Base-by-base conservation (phyloP, 2,888 invertebrate species). In the Acanthosoma haemorrhoidale region DNA sequence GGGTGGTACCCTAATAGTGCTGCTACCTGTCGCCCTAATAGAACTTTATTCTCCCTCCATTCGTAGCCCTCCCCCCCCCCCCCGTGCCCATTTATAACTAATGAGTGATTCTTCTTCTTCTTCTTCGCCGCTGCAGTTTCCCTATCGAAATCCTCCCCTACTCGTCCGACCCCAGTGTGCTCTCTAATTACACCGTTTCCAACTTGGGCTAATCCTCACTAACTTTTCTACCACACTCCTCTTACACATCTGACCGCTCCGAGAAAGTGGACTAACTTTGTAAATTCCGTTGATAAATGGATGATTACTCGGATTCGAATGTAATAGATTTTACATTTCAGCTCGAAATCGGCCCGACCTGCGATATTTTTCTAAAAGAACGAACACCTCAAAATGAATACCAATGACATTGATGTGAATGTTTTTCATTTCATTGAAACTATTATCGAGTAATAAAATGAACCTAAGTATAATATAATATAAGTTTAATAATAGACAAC, bases 281-380 rank as follows among this genome's bases (percentile, higher is more conserved):
- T 51, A 25, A 51, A 51, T 51, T 21, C 21, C 51, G 51, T 51
- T 51, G 51, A 51, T 51, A 51, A 51, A 51, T 51, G 51, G n/a
- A 13, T 51, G 51, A 51, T 51, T 51, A 51, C 29, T 51, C 25
- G 25, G n/a, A n/a, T n/a, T n/a, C n/a, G n/a, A n/a, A n/a, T n/a
- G n/a, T n/a, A n/a, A n/a, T n/a, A n/a, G n/a, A n/a, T n/a, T n/a
- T n/a, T n/a, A n/a, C n/a, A n/a, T n/a, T n/a, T n/a, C n/a, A n/a
- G n/a, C n/a, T n/a, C n/a, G n/a, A n/a, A n/a, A n/a, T n/a, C n/a
- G n/a, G n/a, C n/a, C n/a, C n/a, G n/a, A n/a, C n/a, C n/a, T n/a
- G n/a, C n/a, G n/a, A n/a, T n/a, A n/a, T n/a, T n/a, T n/a, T n/a
- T n/a, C n/a, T n/a, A n/a, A n/a, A n/a, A n/a, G n/a, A n/a, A n/a